A percentile compares a stretch with the other conserved stretches of the same genome.
These are phyloP conservation scores for Polia nebulosa DNA, from an alignment of 2,888 invertebrate genomes.

Conservation along the genomic window DNA sequence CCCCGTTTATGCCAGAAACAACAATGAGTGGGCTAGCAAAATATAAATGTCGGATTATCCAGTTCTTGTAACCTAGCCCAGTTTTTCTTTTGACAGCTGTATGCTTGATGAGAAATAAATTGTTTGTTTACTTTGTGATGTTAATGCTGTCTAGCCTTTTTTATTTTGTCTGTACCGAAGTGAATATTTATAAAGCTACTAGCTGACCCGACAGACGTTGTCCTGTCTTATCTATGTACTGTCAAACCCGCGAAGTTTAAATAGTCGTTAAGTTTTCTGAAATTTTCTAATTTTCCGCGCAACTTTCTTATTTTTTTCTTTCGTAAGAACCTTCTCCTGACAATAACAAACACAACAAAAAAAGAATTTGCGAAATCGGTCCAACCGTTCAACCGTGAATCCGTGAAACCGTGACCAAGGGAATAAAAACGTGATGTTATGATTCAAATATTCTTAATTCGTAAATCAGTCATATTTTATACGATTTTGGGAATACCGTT, in stretches of 20 bases:
- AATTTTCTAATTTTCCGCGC: too few species aligned
- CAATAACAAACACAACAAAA: too few species aligned
- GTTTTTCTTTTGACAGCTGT: slow-evolving; percentile 6
- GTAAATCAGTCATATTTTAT: not conserved
- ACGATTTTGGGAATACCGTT: not conserved
- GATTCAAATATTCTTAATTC: not conserved
- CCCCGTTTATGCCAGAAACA: slow-evolving; percentile 3
- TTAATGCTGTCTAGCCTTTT: not conserved
- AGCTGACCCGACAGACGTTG: too few species aligned
- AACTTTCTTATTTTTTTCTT: too few species aligned
- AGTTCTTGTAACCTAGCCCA: slow-evolving; percentile 5
- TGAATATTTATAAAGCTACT: not conserved
- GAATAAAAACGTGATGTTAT: not conserved
- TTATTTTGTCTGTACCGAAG: not conserved
- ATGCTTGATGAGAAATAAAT: slow-evolving; percentile 7
- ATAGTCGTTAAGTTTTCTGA: too few species aligned
- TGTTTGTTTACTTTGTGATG: slow-evolving; percentile 18
- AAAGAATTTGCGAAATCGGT: too few species aligned
- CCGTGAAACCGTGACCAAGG: too few species aligned
- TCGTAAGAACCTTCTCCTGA: too few species aligned
- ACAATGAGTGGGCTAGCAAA: slow-evolving; percentile 19
- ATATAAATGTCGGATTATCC: slow-evolving; percentile 31
- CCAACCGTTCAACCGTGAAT: too few species aligned
- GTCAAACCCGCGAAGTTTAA: too few species aligned
- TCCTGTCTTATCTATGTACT: too few species aligned